These are phyloP conservation scores for Macrosoma leucophasiata DNA, from an alignment of 2,888 invertebrate species.

Conservation along the genomic window DNA sequence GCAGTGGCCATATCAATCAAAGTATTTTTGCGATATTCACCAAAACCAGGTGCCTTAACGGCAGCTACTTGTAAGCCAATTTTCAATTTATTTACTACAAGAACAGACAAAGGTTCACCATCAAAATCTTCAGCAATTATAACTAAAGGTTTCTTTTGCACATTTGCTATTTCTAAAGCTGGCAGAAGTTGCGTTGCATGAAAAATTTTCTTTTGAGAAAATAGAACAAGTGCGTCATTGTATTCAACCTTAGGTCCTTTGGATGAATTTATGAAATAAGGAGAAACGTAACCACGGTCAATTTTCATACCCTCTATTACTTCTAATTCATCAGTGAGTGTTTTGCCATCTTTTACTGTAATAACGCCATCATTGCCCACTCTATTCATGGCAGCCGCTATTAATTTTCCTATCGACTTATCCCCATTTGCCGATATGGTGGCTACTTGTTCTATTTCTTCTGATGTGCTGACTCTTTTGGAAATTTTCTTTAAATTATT, in stretches of 20 bases:
- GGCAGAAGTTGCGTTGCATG: slow-evolving; percentile 96
- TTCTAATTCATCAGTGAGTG: slow-evolving; percentile 94
- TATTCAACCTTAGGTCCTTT: slow-evolving; percentile 99
- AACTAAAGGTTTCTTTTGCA: slow-evolving; percentile 92
- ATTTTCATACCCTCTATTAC: slow-evolving; percentile 99
- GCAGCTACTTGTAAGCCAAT: slow-evolving; percentile 94
- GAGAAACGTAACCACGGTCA: slow-evolving; percentile 98
- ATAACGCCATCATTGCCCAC: slow-evolving; percentile 99
- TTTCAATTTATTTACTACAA: slow-evolving; percentile 91
- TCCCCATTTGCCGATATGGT: slow-evolving; percentile 99
- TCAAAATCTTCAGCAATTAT: slow-evolving; percentile 97
- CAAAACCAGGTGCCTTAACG: slow-evolving; percentile 97
- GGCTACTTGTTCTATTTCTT: slow-evolving; percentile 99
- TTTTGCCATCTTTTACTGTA: slow-evolving; percentile 99
- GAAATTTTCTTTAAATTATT: slow-evolving; percentile 90
- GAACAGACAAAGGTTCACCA: slow-evolving; percentile 92
- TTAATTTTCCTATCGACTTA: slow-evolving; percentile 89
- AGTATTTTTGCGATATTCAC: slow-evolving; percentile 92
- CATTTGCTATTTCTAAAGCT: slow-evolving; percentile 94
- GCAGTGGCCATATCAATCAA: slow-evolving; percentile 93
- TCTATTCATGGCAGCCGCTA: slow-evolving; percentile 96
- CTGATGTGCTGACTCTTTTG: slow-evolving; percentile 93
- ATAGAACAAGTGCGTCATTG: slow-evolving; percentile 92
- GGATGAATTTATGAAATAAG: slow-evolving; percentile 98
- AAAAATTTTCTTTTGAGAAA: slow-evolving; percentile 98